These are phyloP conservation scores for Peromyscus melanophrys DNA, from an alignment of 2,797 vertebrate species.

Conservation along the genomic window DNA sequence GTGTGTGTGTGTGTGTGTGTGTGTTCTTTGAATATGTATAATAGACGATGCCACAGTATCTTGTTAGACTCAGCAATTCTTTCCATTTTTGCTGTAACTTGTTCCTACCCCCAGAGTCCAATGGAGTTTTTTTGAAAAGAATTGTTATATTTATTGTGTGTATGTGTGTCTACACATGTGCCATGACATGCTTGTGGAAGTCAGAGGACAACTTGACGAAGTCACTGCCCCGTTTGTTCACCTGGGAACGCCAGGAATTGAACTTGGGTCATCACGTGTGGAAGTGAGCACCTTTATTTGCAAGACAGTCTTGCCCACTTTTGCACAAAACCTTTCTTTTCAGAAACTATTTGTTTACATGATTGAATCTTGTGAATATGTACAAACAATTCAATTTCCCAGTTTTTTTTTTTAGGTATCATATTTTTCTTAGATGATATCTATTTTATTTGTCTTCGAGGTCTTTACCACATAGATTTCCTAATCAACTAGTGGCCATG, in stretches of 20 bases:
- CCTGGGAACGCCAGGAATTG: neutral
- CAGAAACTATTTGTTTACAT: constrained; percentile 17
- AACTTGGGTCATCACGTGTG: neutral
- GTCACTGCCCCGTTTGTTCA: neutral
- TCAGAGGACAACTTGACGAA: neutral
- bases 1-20: neutral
- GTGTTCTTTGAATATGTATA: constrained; percentile 22
- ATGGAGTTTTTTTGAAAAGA: neutral
- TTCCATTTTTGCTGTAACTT: constrained; percentile 38
- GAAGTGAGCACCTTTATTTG: neutral
- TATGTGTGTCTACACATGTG: neutral
- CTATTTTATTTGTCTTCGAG: neutral
- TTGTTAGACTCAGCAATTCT: neutral
- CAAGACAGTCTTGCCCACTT: neutral
- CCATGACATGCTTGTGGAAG: neutral
- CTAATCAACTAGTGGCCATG: neutral
- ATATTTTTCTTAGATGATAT: constrained; percentile 41
- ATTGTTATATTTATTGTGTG: neutral
- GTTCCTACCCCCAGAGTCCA: neutral
- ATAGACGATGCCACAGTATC: neutral
- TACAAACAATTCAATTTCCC: neutral
- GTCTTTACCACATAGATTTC: neutral
- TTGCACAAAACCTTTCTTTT: neutral
- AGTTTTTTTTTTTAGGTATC: neutral
- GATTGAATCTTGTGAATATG: constrained; percentile 15